A percentile compares a stretch with the other conserved stretches of the same genome.
Conservation (phyloP, 2,797 vertebrate species). For the Coilia nasus region DNA sequence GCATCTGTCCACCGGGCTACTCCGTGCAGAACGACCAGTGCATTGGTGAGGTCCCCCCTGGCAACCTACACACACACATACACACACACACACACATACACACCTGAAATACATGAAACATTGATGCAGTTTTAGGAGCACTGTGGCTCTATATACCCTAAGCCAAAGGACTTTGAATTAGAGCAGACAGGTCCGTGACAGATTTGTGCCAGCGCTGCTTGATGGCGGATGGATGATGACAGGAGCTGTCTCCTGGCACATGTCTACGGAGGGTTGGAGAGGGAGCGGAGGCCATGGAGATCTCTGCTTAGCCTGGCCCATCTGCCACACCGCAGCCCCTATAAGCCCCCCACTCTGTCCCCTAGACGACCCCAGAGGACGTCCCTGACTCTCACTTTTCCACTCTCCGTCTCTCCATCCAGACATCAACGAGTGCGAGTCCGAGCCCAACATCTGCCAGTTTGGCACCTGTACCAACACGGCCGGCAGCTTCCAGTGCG, state of each 20-base stretch:
- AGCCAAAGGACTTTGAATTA: neutral
- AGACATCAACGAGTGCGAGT: constrained; percentile 92
- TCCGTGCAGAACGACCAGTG: constrained; percentile 91
- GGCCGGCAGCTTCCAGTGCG: constrained; percentile 90
- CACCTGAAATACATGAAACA: neutral
- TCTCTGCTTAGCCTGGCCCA: neutral
- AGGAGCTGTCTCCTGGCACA: neutral
- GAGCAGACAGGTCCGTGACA: neutral
- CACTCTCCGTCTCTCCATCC: constrained; percentile 32
- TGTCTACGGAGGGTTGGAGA: neutral
- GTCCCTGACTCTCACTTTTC: neutral
- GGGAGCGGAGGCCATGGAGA: neutral
- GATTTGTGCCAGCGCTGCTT: constrained; percentile 4
- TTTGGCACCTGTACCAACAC: constrained; percentile 91
- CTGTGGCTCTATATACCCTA: neutral
- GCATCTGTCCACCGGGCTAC: constrained; percentile 90
- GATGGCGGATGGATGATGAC: constrained; percentile 7
- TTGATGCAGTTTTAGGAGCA: neutral
- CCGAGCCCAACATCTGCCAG: constrained; percentile 87
- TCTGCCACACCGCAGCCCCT: neutral
- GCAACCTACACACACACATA: constrained; percentile 2
- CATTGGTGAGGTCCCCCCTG: constrained; percentile 74
- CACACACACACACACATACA: constrained; percentile 27
- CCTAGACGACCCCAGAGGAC: neutral
- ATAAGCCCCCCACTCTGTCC: neutral